phyloP scores from a whole-genome alignment of 1,140 invertebrate genomes.

The Centruroides sculpturatus region DNA sequence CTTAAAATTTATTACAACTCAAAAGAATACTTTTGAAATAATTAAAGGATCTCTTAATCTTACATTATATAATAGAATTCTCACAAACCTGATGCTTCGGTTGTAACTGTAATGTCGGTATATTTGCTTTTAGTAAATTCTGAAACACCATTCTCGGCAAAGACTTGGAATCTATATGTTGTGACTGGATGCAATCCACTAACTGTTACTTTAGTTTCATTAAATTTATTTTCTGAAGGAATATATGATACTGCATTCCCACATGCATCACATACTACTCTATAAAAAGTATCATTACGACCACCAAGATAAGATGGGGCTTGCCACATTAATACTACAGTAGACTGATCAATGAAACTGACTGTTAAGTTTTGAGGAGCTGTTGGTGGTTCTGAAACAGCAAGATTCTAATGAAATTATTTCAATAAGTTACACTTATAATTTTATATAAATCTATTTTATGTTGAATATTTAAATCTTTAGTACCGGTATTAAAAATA shows the following conservation, averaged over 20 bases:
- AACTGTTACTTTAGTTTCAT: conserved; percentile 80
- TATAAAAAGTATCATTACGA: conserved; percentile 64
- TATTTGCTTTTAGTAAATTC: conserved; percentile 42
- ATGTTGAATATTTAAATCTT: background rate
- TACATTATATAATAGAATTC: too few species aligned
- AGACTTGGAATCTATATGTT: conserved; percentile 78
- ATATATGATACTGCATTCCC: conserved; percentile 53
- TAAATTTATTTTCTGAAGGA: conserved; percentile 63
- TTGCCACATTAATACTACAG: conserved; percentile 77
- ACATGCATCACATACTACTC: conserved; percentile 71
- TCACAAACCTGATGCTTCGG: conserved; percentile 41
- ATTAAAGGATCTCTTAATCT: too few species aligned
- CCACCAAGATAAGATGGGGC: conserved; percentile 65
- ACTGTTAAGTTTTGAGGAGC: conserved; percentile 81
- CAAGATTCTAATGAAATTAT: background rate
- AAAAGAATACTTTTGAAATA: too few species aligned
- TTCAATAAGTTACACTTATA: background rate
- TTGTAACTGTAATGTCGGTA: conserved; percentile 75
- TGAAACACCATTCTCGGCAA: conserved; percentile 68
- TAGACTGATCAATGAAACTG: conserved; percentile 77
- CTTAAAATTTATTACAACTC: too few species aligned
- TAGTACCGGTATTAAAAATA: background rate
- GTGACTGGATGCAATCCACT: conserved; percentile 79
- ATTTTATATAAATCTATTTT: background rate
- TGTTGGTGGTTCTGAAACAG: conserved; percentile 60